phyloP scores from a whole-genome alignment of 2,113 vertebrate species.

The Lasiurus cinereus region DNA sequence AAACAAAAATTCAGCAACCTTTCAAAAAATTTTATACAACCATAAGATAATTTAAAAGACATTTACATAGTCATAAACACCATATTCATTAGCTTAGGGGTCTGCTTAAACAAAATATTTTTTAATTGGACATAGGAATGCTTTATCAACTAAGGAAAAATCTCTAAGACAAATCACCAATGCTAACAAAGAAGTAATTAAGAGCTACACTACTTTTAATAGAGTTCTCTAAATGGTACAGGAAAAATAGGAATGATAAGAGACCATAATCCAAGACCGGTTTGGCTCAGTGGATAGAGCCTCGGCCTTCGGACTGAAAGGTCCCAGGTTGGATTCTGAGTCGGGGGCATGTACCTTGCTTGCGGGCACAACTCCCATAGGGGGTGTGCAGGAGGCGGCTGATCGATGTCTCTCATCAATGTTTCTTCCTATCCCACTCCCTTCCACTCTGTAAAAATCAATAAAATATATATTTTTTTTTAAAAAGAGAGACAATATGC shows the following conservation, averaged over 20 bases:
- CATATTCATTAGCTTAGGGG: constrained; percentile 55
- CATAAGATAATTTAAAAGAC: constrained; percentile 66
- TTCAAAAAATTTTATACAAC: constrained; percentile 18
- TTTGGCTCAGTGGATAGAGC: too few species aligned
- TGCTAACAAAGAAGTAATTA: constrained; percentile 45
- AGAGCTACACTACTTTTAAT: constrained; percentile 49
- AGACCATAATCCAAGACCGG: neutral
- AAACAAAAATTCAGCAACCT: constrained; percentile 65
- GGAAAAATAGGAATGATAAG: neutral
- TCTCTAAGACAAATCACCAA: constrained; percentile 59
- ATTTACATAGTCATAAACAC: constrained; percentile 62
- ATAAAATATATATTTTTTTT: too few species aligned
- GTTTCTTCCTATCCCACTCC: too few species aligned
- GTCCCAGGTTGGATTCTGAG: too few species aligned
- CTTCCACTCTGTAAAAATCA: too few species aligned
- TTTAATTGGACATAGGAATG: constrained; percentile 45
- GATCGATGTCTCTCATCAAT: too few species aligned
- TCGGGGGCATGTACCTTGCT: too few species aligned
- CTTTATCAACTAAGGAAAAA: constrained; percentile 66
- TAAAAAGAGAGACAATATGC: too few species aligned
- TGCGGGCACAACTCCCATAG: too few species aligned
- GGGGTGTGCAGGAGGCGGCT: too few species aligned
- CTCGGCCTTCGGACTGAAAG: too few species aligned
- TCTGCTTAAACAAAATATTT: constrained; percentile 66
- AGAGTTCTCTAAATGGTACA: constrained; percentile 45